These are phyloP conservation scores for Invenusta paracnida DNA, from an alignment of 2,888 invertebrate genomes.

Conservation along the genomic window DNA sequence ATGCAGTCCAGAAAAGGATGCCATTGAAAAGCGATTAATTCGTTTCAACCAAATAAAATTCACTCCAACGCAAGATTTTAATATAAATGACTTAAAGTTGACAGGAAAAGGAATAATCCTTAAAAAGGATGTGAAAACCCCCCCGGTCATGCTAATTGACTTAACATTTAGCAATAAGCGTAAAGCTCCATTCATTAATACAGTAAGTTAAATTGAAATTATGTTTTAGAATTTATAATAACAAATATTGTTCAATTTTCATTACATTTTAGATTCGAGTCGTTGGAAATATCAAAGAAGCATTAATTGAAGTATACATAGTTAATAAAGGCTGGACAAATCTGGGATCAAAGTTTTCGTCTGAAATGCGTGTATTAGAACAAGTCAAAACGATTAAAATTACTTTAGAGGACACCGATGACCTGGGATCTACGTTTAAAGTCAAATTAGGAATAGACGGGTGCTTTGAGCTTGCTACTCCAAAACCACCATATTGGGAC, in stretches of 20 bases:
- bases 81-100: not conserved
- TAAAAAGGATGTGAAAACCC: not conserved
- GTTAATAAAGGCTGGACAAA: not conserved
- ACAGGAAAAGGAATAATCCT: not conserved
- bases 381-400: not conserved
- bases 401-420: not conserved
- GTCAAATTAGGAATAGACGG: not conserved
- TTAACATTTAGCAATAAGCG: not conserved
- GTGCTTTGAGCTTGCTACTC: not conserved
- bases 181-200: not conserved
- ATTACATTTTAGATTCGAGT: not conserved
- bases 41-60: not conserved
- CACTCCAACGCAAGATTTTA: not conserved
- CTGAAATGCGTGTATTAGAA: not conserved
- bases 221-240: not conserved
- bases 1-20: not conserved
- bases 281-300: not conserved
- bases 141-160: not conserved
- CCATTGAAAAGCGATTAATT: not conserved
- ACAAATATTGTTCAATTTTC: not conserved
- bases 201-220: not conserved
- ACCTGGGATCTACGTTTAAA: not conserved
- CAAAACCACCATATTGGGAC: not conserved
- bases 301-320: not conserved
- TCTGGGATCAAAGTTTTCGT: not conserved